Evolutionary conservation across 2,113 vertebrate genomes (phyloP).

Genomic region (Sinocyclocheilus grahami): DNA sequence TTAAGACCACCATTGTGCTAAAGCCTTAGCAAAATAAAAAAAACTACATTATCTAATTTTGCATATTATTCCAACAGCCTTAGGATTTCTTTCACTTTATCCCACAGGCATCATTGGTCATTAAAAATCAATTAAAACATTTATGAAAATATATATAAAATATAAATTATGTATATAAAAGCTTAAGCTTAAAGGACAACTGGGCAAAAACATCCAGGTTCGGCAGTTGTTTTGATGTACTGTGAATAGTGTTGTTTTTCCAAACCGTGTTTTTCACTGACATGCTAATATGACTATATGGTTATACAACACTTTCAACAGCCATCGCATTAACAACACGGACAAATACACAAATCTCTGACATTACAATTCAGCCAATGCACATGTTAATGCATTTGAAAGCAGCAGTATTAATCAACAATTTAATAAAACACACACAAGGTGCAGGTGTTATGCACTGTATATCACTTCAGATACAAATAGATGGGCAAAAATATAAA

Average conservation of each 20-base stretch:
- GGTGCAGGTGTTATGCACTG: background rate
- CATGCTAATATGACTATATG: background rate
- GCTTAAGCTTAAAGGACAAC: background rate
- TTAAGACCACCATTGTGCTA: background rate
- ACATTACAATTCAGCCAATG: background rate
- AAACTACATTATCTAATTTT: background rate
- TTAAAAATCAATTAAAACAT: background rate
- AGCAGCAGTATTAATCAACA: background rate
- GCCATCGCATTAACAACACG: background rate
- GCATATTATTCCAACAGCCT: background rate
- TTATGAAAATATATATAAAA: background rate
- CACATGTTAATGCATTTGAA: background rate
- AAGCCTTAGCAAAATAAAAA: background rate
- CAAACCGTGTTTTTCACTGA: background rate
- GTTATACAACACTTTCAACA: background rate
- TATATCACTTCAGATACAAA: background rate
- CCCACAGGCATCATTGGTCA: background rate
- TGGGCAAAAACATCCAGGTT: background rate
- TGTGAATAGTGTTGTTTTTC: background rate
- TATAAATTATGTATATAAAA: background rate
- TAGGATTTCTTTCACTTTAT: no score
- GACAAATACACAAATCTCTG: background rate
- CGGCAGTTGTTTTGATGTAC: background rate
- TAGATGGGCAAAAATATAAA: background rate
- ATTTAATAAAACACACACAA: background rate